These are phyloP conservation scores for Pseudonaja textilis DNA, from an alignment of 2,113 vertebrate genomes.

Conservation along the genomic window DNA sequence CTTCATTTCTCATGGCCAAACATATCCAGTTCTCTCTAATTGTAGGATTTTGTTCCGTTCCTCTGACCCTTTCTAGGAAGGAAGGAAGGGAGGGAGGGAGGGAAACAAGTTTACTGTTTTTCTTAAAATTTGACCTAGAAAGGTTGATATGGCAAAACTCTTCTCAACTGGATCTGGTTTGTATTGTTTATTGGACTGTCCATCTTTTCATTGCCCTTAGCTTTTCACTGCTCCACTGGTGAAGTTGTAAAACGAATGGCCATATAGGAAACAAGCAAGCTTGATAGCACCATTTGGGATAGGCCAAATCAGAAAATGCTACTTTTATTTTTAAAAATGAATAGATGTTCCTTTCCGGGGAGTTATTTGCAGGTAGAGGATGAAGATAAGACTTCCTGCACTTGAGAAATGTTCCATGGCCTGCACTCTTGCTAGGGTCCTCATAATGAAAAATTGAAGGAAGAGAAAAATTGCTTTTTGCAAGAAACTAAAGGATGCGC, in stretches of 20 bases:
- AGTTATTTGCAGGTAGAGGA: neutral
- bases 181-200: neutral
- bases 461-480: conserved; percentile 7
- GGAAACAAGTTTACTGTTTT: neutral
- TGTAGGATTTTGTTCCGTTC: neutral
- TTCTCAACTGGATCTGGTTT: neutral
- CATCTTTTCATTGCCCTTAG: neutral
- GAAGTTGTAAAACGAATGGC: neutral
- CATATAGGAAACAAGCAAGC: neutral
- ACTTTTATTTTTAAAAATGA: neutral
- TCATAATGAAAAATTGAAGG: conserved; percentile 28
- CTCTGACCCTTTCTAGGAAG: neutral
- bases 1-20: neutral
- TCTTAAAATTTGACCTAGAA: neutral
- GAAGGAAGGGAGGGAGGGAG: neutral
- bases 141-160: neutral
- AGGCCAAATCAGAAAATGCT: too few relatives aligned
- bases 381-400: neutral
- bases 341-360: neutral
- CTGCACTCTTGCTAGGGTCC: neutral
- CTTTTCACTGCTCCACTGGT: neutral
- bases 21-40: neutral
- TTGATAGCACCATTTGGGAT: neutral
- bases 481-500: conserved; percentile 33
- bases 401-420: neutral